phyloP scores from a whole-genome alignment of 2,797 vertebrate species.

The Cichlasoma orientale region DNA sequence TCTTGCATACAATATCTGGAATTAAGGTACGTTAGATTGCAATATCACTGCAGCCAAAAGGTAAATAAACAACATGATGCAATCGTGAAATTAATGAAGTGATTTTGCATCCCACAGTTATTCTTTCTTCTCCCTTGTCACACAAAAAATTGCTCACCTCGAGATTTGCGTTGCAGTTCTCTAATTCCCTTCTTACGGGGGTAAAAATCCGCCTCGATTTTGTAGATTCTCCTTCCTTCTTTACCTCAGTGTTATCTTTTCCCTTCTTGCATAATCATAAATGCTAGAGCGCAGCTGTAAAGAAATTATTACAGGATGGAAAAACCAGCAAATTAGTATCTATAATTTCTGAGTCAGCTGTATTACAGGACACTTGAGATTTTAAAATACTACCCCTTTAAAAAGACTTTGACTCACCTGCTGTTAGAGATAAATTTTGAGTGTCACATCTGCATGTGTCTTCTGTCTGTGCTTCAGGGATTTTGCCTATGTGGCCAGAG shows the following conservation, averaged over 20 bases:
- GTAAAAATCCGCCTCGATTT: background rate
- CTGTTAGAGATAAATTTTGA: background rate
- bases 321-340: background rate
- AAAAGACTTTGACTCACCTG: background rate
- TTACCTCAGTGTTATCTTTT: background rate
- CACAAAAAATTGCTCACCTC: background rate
- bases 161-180: background rate
- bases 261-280: background rate
- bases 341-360: too few species aligned
- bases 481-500: slow-evolving; percentile 98
- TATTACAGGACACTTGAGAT: too few species aligned
- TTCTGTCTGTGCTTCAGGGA: slow-evolving; percentile 81
- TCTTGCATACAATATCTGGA: slow-evolving; percentile 4
- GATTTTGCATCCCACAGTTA: background rate
- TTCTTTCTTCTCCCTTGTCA: background rate
- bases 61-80: slow-evolving; percentile 16
- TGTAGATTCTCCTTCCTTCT: background rate
- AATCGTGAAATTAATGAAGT: background rate
- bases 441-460: background rate
- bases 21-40: background rate
- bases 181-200: background rate
- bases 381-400: slow-evolving; percentile 8
- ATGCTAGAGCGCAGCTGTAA: background rate
- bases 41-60: slow-evolving; percentile 1
- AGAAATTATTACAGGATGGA: background rate